These are phyloP conservation scores for Prosapia bicincta DNA, from an alignment of 2,888 invertebrate species.

Conservation along the genomic window DNA sequence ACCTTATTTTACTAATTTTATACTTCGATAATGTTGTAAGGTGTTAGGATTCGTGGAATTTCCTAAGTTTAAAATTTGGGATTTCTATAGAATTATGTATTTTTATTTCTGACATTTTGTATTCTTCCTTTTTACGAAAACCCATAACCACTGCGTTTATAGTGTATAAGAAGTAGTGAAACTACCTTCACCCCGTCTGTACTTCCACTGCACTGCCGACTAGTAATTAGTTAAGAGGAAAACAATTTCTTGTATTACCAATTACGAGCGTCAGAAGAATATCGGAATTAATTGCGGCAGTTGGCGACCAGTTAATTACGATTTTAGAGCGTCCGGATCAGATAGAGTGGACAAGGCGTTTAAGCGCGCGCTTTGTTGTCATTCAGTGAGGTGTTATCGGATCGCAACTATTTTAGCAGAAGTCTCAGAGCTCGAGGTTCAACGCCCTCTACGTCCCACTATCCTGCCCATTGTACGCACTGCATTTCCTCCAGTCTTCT, in stretches of 20 bases:
- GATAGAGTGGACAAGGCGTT: conserved; percentile 1
- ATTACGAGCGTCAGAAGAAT: not conserved
- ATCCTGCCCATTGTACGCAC: not conserved
- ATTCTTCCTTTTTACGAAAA: no score
- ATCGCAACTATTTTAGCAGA: not conserved
- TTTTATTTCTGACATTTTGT: no score
- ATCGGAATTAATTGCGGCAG: conserved; percentile 26
- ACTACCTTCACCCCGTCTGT: no score
- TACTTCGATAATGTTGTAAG: no score
- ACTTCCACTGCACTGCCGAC: no score
- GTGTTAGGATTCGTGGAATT: no score
- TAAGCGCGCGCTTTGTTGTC: not conserved
- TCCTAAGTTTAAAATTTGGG: no score
- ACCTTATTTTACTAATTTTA: no score
- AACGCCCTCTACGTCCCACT: not conserved
- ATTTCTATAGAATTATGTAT: no score
- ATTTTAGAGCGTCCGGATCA: conserved; percentile 23
- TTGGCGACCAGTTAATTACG: conserved; percentile 24
- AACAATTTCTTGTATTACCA: not conserved
- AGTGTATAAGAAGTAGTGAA: no score
- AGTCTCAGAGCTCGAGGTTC: not conserved
- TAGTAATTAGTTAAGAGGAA: not conserved
- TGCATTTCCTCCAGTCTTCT: not conserved
- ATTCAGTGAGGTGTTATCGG: not conserved
- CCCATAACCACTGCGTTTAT: no score